These are phyloP conservation scores for Timema podura DNA, from an alignment of 2,888 invertebrate genomes.

Conservation along the genomic window DNA sequence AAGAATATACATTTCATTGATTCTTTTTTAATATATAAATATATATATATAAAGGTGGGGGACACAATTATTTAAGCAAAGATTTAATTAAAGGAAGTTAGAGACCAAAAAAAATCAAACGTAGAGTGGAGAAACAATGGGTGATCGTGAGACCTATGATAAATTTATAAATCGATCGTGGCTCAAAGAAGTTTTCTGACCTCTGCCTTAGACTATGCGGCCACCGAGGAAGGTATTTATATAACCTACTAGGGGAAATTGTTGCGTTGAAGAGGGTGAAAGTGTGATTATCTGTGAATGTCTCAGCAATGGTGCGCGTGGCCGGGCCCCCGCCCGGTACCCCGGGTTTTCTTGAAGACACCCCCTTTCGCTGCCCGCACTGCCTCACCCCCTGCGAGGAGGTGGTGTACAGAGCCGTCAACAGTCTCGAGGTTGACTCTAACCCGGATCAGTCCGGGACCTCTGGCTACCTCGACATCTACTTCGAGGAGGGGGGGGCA, in stretches of 20 bases:
- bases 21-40: too few species aligned
- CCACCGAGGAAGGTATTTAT: too few species aligned
- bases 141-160: too few species aligned
- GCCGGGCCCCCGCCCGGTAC: conserved; percentile 35
- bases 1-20: too few species aligned
- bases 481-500: conserved; percentile 36
- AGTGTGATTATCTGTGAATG: not conserved
- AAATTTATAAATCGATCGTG: too few species aligned
- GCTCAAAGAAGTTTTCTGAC: too few species aligned
- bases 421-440: conserved; percentile 33
- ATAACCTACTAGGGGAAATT: not conserved
- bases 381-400: conserved; percentile 38
- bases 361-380: conserved; percentile 34
- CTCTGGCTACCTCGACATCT: conserved; percentile 35
- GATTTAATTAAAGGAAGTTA: too few species aligned
- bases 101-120: too few species aligned
- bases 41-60: too few species aligned
- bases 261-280: not conserved
- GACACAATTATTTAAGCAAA: too few species aligned
- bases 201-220: not conserved
- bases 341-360: conserved; percentile 29
- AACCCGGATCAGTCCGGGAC: conserved; percentile 27
- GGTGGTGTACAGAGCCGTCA: conserved; percentile 35
- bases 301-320: conserved; percentile 34
- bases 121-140: too few species aligned